Percentiles rank a stretch among this genome's conserved stretches.
These are phyloP conservation scores for Girardinus metallicus DNA, from an alignment of 2,797 vertebrate genomes.

Conservation along the genomic window DNA sequence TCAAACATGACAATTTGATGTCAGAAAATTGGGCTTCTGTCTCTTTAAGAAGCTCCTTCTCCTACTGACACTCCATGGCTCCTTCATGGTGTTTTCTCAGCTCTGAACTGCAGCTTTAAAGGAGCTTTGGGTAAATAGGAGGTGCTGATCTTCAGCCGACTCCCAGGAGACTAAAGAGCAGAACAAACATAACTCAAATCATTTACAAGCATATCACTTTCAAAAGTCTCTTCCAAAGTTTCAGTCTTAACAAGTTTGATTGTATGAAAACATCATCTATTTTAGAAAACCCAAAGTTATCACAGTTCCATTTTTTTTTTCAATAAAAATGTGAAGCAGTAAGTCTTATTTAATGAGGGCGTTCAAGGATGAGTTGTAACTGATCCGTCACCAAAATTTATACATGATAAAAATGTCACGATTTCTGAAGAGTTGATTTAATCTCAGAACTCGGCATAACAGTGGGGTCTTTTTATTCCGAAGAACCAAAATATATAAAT, in stretches of 20 bases:
- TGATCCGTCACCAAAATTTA: not conserved
- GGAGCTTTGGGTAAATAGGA: no score
- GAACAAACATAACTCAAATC: constrained; percentile 49
- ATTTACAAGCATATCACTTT: constrained; percentile 17
- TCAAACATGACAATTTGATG: no score
- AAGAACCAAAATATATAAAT: constrained; percentile 10
- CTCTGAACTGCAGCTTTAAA: no score
- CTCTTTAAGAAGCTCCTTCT: no score
- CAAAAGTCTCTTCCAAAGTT: constrained; percentile 3
- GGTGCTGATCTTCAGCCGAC: constrained; percentile 51
- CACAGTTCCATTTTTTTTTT: not conserved
- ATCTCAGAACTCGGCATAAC: not conserved
- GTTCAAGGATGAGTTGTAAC: constrained; percentile 9
- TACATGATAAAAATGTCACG: not conserved
- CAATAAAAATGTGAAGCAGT: constrained; percentile 10
- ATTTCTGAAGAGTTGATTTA: not conserved
- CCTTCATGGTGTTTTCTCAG: no score
- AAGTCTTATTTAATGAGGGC: not conserved
- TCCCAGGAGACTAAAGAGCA: constrained; percentile 33
- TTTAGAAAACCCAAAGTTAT: not conserved
- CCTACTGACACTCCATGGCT: no score
- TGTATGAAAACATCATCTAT: constrained; percentile 29
- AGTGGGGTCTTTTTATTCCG: not conserved
- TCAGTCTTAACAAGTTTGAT: constrained; percentile 17
- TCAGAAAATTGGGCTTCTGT: no score